Percentiles rank a stretch among this genome's conserved stretches.
phyloP scores from a whole-genome alignment of 2,113 vertebrate species.

The Phaethon lepturus region DNA sequence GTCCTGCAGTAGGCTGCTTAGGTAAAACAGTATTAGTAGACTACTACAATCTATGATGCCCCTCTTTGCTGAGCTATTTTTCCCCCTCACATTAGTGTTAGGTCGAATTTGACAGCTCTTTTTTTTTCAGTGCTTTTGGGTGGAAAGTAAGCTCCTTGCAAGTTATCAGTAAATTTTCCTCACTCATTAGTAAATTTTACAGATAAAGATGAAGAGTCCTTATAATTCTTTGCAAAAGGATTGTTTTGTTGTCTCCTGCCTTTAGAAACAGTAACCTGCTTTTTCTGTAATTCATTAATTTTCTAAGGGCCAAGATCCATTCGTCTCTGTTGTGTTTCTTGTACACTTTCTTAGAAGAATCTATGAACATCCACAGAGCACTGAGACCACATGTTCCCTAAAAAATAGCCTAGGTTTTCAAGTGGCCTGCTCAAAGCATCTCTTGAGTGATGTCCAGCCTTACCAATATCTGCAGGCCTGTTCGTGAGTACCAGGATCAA shows the following conservation, averaged over 20 bases:
- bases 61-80: neutral
- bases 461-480: neutral
- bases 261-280: neutral
- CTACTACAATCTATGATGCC: neutral
- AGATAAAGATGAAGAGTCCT: neutral
- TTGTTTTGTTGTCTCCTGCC: neutral
- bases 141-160: neutral
- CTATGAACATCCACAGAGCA: rapidly evolving
- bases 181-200: neutral
- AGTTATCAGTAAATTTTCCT: neutral
- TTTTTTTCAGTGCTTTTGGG: neutral
- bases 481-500: neutral
- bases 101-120: neutral
- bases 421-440: neutral
- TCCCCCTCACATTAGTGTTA: neutral
- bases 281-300: neutral
- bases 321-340: neutral
- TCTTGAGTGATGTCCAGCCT: neutral
- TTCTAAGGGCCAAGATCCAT: neutral
- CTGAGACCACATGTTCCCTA: neutral
- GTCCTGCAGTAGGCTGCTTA: neutral
- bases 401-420: neutral
- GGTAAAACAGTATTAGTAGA: neutral
- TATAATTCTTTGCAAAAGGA: neutral
- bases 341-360: neutral